These are phyloP conservation scores for Aelia acuminata DNA, from an alignment of 2,888 invertebrate genomes.

Conservation along the genomic window DNA sequence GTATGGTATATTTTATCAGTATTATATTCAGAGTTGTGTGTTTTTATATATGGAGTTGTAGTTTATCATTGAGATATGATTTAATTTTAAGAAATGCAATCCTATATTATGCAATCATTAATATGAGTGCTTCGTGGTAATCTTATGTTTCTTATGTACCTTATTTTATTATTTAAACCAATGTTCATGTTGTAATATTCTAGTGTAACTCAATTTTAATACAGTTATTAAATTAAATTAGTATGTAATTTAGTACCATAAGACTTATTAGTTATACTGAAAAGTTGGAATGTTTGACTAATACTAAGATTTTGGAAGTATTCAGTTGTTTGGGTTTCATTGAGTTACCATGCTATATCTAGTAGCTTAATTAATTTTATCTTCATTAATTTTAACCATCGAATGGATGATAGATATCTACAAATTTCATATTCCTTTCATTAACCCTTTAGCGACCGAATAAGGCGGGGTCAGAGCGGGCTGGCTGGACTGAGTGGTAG, in stretches of 20 bases:
- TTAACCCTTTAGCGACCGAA: background rate
- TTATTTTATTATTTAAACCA: background rate
- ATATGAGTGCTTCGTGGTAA: background rate
- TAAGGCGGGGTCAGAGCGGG: too few relatives aligned
- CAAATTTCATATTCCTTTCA: background rate
- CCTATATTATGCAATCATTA: background rate
- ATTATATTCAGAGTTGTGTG: slow-evolving; percentile 11
- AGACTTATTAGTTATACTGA: background rate
- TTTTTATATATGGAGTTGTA: background rate
- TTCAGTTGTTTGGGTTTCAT: background rate
- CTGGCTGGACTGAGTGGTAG: too few relatives aligned
- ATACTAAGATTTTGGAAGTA: background rate
- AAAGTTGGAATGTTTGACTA: background rate
- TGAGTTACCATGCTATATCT: background rate
- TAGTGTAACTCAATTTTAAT: background rate
- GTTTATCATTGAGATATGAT: background rate
- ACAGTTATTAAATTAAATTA: background rate
- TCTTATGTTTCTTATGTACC: background rate
- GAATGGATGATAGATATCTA: background rate
- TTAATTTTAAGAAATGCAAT: background rate
- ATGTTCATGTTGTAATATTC: background rate
- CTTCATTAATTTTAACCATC: background rate
- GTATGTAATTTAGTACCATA: background rate
- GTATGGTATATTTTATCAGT: slow-evolving; percentile 43
- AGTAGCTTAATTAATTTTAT: background rate